Evolutionary conservation across 92 coral and sea anemone species (phyloP), one percentile per base, ranked within the genome.

Genomic region (Zoanthus gigantus): DNA sequence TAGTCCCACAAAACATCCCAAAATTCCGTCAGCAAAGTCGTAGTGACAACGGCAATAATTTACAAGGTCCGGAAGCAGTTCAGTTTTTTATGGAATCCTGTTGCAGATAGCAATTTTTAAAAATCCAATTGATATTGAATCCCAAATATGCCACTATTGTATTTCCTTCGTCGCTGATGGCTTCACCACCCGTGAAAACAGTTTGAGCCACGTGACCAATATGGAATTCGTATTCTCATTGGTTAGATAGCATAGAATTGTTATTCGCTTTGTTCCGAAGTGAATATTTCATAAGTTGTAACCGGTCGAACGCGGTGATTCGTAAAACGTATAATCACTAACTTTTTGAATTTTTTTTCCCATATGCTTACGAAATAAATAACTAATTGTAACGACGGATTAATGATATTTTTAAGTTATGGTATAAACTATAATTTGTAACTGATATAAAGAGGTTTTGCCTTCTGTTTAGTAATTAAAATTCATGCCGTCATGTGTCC

Each of bases 151-250:
- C 34, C 18, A 45, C 84, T 63, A 30, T 61, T 79, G 56, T 48
- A 5, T 69, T 0, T 9, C 13, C 2, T 66, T 42, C 74, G 5
- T 68, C 13, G 29, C 15, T 44, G 69, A n/a, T 47, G 74, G 85
- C 57, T 81, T 66, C 60, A 34, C 58, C 23, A 7, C 60, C 58
- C 60, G 83, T 71, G 78, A 78, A 90, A 91, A 60, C 18, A 13
- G 66, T 13, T 78, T 66, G 54, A 89, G 90, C 91, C 98, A 95
- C 98, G 98, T 95, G 98, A 93, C 84, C 88, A 85, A 83, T 91
- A 89, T 77, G 98, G 96, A 93, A 93, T 95, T 77, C 89, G 81
- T 57, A 16, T 60, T 79, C 34, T 88, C 18, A 91, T 91, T 91
- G 94, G 94, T 89, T 45, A 48, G 42, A 31, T 46, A 53, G 83